Conservation (phyloP, 2,113 vertebrate genomes). For the Clarias magur region DNA sequence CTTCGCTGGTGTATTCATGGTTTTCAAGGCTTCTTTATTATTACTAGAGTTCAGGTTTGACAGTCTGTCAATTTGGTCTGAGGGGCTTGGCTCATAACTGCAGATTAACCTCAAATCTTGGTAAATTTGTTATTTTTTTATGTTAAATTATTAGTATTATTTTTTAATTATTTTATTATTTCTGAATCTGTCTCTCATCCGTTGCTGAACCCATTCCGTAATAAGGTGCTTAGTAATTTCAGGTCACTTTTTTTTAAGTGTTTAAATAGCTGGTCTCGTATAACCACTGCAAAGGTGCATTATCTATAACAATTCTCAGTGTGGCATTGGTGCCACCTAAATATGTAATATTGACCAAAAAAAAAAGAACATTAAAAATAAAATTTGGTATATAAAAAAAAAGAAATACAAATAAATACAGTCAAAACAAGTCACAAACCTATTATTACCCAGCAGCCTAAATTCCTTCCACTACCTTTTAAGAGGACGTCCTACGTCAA, state of each 20-base stretch:
- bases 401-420: constrained; percentile 55
- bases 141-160: no score
- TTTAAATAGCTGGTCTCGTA: constrained; percentile 66
- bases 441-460: constrained; percentile 47
- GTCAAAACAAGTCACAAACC: constrained; percentile 59
- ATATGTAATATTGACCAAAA: constrained; percentile 46
- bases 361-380: constrained; percentile 42
- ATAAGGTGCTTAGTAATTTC: constrained; percentile 71
- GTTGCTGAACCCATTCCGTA: constrained; percentile 55
- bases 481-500: constrained; percentile 34
- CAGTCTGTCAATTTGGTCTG: constrained; percentile 62
- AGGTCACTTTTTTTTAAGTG: constrained; percentile 31
- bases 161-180: constrained; percentile 46
- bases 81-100: constrained; percentile 28
- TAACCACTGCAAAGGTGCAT: constrained; percentile 69
- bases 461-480: constrained; percentile 32
- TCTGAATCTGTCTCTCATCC: constrained; percentile 42
- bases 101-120: constrained; percentile 20
- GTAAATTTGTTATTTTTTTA: neutral
- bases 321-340: constrained; percentile 44
- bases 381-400: constrained; percentile 36
- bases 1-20: constrained; percentile 62
- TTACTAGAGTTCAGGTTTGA: constrained; percentile 44
- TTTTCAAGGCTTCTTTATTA: constrained; percentile 53
- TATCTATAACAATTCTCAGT: constrained; percentile 38